Evolutionary conservation across 2,113 vertebrate species (phyloP).

Genomic region (Xiphophorus maculatus): DNA sequence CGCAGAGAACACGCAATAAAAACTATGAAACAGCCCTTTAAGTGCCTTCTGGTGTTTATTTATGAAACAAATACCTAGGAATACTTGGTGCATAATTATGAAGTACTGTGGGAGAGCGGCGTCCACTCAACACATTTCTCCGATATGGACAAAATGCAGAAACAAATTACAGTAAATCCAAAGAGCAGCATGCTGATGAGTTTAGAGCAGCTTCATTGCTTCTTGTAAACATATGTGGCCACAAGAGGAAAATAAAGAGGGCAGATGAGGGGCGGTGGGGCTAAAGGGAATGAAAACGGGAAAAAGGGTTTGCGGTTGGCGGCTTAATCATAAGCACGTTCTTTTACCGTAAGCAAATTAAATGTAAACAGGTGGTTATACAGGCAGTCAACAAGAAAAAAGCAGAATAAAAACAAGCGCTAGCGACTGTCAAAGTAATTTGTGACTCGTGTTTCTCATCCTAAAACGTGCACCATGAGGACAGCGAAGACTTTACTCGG

Average conservation of each 20-base stretch:
- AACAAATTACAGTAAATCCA: neutral
- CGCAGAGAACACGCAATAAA: too few species aligned
- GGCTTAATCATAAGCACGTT: slow-evolving; percentile 45
- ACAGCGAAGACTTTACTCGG: slow-evolving; percentile 38
- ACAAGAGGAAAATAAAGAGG: slow-evolving; percentile 14
- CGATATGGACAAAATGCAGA: neutral
- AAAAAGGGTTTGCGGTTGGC: slow-evolving; percentile 6
- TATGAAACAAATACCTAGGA: too few species aligned
- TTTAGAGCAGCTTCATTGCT: slow-evolving; percentile 29
- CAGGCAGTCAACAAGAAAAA: neutral
- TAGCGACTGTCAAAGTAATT: slow-evolving; percentile 3
- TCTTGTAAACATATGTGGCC: slow-evolving; percentile 17
- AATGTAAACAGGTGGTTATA: neutral
- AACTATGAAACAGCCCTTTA: too few species aligned
- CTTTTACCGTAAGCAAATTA: slow-evolving; percentile 12
- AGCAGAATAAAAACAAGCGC: neutral
- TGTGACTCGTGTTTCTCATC: slow-evolving; percentile 30
- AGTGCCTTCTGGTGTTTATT: too few species aligned
- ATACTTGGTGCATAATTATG: too few species aligned
- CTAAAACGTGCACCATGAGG: slow-evolving; percentile 16
- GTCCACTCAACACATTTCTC: neutral
- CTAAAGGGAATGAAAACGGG: slow-evolving; percentile 14
- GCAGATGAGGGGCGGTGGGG: neutral
- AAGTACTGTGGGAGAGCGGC: too few species aligned
- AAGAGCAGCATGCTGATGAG: slow-evolving; percentile 7